Percentiles rank a stretch among this genome's conserved stretches.
Evolutionary conservation across 37 sponge, comb jelly and placozoan species (phyloP).

Genomic region (Beroe forskalii): DNA sequence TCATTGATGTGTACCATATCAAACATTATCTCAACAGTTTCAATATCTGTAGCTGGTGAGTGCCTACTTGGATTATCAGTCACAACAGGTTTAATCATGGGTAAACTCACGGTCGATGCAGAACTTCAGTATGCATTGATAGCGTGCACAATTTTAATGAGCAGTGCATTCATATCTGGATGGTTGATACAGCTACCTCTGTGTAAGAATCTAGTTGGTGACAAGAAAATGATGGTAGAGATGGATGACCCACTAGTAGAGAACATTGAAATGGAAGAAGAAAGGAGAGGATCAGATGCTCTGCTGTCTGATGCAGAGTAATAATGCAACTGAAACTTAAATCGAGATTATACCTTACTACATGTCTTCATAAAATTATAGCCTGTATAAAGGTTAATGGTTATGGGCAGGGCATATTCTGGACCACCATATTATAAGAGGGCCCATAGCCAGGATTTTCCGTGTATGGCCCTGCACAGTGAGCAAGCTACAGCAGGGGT

Average conservation of each 20-base stretch:
- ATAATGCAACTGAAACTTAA: too few species aligned
- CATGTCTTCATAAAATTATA: too few species aligned
- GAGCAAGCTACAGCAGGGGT: too few species aligned
- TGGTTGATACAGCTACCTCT: not conserved
- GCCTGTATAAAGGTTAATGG: too few species aligned
- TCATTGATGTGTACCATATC: not conserved
- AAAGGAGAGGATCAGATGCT: too few species aligned
- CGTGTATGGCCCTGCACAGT: too few species aligned
- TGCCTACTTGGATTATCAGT: not conserved
- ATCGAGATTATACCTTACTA: too few species aligned
- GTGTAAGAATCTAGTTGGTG: not conserved
- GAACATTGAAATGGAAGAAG: not conserved
- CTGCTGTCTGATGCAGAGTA: too few species aligned
- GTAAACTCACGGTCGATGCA: not conserved
- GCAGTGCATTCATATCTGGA: not conserved
- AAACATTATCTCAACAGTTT: conserved; percentile 9
- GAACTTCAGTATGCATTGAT: not conserved
- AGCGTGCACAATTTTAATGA: not conserved
- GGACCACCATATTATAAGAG: too few species aligned
- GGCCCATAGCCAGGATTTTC: too few species aligned
- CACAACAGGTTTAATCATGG: not conserved
- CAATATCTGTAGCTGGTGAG: conserved; percentile 21
- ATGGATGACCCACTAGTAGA: not conserved
- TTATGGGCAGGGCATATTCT: too few species aligned
- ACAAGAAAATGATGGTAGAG: not conserved